Base-by-base conservation (phyloP, 2,888 invertebrate genomes). In the Tupiocoris notatus region DNA sequence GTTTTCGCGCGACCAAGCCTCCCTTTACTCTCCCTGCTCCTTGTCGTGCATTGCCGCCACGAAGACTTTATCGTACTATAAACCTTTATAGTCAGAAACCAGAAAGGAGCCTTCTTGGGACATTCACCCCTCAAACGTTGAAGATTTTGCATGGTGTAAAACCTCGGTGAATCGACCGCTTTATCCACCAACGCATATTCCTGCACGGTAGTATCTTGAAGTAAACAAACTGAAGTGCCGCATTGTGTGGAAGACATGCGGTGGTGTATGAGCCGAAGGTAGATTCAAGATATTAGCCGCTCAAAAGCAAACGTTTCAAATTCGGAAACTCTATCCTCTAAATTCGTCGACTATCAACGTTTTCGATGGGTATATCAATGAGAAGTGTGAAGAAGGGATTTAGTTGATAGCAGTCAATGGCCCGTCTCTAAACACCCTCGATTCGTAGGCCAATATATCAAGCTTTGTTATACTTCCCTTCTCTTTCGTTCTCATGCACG, bases 361-460 rank as follows among this genome's bases (percentile, higher is more conserved):
- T n/a, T n/a, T n/a, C n/a, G n/a, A n/a, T n/a, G n/a, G n/a, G n/a
- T n/a, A n/a, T n/a, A n/a, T n/a, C n/a, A n/a, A n/a, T n/a, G n/a
- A n/a, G n/a, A 39, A 39, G 39, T 39, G 39, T 39, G 39, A 39
- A 39, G 39, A 39, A 39, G 39, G 39, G 39, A 12, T 39, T 39
- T 39, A 39, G 75, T 67, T 61, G 76, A 76, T 67, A 25, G 73
- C 58, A 77, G 77, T 77, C 77, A 77, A 77, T 77, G 77, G 71
- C 23, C 77, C 65, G 77, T 71, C 77, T 58, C 79, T 79, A 79
- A 79, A 77, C 76, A 68, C 79, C 71, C 65, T 58, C 65, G 67
- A 70, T 39, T 22, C 76, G 23, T 39, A 21, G 16, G 56, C 21
- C 64, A 58, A 76, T 76, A 76, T 76, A 64, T 65, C 62, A 59